phyloP scores from a whole-genome alignment of 2,888 invertebrate species.

The Digitonthophagus gazella region DNA sequence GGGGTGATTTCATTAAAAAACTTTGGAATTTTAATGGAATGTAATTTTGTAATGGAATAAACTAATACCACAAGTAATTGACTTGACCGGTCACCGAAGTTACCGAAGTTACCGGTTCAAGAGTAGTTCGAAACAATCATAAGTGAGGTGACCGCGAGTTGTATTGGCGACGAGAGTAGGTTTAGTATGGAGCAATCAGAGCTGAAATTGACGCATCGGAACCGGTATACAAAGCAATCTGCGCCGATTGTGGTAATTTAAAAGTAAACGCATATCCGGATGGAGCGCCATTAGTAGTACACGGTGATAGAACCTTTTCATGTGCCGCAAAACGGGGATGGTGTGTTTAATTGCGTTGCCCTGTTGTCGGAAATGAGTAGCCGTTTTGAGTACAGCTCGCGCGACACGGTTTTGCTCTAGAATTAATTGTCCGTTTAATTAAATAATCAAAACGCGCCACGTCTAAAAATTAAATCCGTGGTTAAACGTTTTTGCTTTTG shows the following conservation, averaged over 20 bases:
- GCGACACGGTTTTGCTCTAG: too few relatives aligned
- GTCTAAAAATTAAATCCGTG: not conserved
- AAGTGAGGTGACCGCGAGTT: not conserved
- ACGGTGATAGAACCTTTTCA: not conserved
- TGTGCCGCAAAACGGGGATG: not conserved
- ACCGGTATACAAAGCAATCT: not conserved
- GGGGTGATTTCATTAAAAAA: too few relatives aligned
- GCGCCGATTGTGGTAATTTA: not conserved
- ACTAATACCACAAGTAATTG: too few relatives aligned
- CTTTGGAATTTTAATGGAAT: not conserved
- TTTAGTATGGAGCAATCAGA: not conserved
- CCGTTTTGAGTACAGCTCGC: not conserved
- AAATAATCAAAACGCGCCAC: not conserved
- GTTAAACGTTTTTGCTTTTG: too few relatives aligned
- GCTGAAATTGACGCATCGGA: not conserved
- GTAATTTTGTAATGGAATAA: too few relatives aligned
- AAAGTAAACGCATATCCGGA: not conserved
- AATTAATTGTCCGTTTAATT: not conserved
- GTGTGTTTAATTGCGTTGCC: not conserved
- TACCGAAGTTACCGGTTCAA: not conserved
- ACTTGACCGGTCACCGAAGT: too few relatives aligned
- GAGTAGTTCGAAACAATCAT: not conserved
- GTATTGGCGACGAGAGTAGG: not conserved
- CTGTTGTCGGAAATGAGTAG: not conserved
- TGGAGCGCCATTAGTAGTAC: not conserved